Conservation (phyloP, 2,797 vertebrate genomes). For the Anniella stebbinsi region DNA sequence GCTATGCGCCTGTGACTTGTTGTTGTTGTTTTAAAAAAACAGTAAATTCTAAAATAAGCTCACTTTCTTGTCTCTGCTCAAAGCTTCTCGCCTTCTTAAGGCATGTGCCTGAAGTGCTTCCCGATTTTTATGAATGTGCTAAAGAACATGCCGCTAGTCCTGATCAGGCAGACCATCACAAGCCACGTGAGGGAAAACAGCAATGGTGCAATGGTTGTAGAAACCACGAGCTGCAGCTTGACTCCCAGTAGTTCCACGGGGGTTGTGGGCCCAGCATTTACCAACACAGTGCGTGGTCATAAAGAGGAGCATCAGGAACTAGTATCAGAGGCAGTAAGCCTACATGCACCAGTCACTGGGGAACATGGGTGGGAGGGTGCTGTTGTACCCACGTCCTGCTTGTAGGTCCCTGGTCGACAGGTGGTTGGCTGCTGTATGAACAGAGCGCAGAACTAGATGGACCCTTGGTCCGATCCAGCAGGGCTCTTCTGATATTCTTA, state of each 20-base stretch:
- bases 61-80: not conserved
- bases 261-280: not conserved
- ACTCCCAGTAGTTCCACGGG: not conserved
- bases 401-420: too few species aligned
- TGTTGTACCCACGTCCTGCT: too few species aligned
- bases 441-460: too few species aligned
- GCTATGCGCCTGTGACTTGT: not conserved
- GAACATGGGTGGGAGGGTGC: too few species aligned
- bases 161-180: not conserved
- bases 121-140: not conserved
- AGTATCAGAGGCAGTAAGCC: too few species aligned
- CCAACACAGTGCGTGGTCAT: not conserved
- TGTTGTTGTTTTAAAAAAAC: not conserved
- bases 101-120: not conserved
- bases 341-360: too few species aligned
- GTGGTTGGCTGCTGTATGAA: too few species aligned
- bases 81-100: not conserved
- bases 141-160: not conserved
- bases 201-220: not conserved
- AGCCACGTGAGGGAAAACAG: not conserved
- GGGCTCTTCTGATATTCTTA: too few species aligned
- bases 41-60: constrained; percentile 10
- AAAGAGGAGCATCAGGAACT: not conserved
- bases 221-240: not conserved
- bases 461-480: too few species aligned